Base-by-base conservation (phyloP, 30 jellyfish, hydroid and myxozoan species). In the Rhopilema esculentum region DNA sequence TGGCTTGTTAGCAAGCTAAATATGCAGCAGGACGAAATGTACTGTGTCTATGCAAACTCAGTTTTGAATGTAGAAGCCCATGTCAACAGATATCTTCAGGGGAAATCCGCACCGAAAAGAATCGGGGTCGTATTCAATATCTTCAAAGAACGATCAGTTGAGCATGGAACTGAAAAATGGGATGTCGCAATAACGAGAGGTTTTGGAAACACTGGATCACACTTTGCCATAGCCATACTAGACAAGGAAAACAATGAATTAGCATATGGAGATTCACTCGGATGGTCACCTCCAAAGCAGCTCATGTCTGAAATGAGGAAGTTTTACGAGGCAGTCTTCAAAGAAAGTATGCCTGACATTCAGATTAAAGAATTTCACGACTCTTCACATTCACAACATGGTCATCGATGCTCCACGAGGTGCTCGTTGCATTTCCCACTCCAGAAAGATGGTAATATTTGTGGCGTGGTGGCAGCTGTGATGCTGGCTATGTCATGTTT, bases 351-450 rank as follows among this genome's bases (percentile, higher is more conserved):
- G 82, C 82, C 82, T 6, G 29, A n/a, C 16, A 70, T 70, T 53
- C 21, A 22, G 8, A 23, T 70, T 22, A 70, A n/a, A 16, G 82
- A 70, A 28, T 70, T 22, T 62, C 82, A 70, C 22, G 21, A 23
- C 8, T 28, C 62, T 27, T 19, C 82, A 30, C 16, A 24, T 15
- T 19, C 62, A 70, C 64, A 30, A 23, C 62, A 19, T 28, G 62
- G 63, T 70, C 82, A 70, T 28, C 63, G 15, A 27, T 70, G 82
- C 29, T 23, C 82, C 29, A 22, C 82, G 64, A n/a, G n/a, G n/a
- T n/a, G n/a, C n/a, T n/a, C n/a, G n/a, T n/a, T n/a, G n/a, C n/a
- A n/a, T n/a, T n/a, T n/a, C n/a, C n/a, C n/a, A n/a, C n/a, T n/a
- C n/a, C n/a, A n/a, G n/a, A n/a, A n/a, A n/a, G n/a, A n/a, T n/a